A percentile compares a stretch with the other conserved stretches of the same genome.
Evolutionary conservation across 2,888 invertebrate genomes (phyloP).

Genomic region (Eilema caniola): DNA sequence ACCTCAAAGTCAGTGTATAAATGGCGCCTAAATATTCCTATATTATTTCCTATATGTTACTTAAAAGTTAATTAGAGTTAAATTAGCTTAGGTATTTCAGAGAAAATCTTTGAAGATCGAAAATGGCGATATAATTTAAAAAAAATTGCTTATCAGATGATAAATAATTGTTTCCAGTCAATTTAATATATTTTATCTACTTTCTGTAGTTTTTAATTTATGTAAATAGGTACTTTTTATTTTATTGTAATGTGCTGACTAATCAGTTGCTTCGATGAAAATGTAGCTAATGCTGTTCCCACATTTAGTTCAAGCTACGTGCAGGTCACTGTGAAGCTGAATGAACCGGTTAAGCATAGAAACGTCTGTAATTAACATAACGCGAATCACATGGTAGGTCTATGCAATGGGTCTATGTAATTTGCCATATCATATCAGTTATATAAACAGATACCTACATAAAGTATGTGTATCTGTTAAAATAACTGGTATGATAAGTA

Average conservation of each 20-base stretch:
- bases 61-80: conserved; percentile 8
- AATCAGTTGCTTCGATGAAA: background rate
- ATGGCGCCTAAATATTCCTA: conserved; percentile 16
- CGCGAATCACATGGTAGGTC: too few species aligned
- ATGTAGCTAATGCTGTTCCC: background rate
- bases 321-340: background rate
- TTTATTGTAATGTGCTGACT: background rate
- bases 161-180: conserved; percentile 33
- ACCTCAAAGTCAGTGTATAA: conserved; percentile 27
- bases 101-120: background rate
- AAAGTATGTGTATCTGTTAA: background rate
- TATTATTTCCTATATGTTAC: conserved; percentile 33
- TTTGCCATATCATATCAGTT: background rate
- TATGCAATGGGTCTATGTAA: background rate
- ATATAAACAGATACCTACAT: background rate
- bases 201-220: background rate
- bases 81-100: background rate
- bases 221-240: background rate
- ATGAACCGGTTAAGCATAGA: background rate
- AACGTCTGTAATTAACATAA: background rate
- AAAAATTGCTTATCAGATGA: conserved; percentile 26
- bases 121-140: background rate
- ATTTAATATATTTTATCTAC: conserved; percentile 11
- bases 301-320: background rate
- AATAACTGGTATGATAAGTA: background rate